A percentile compares a stretch with the other conserved stretches of the same genome.
Conservation (phyloP, 1,140 invertebrate species). For the Leptinotarsa defecta region DNA sequence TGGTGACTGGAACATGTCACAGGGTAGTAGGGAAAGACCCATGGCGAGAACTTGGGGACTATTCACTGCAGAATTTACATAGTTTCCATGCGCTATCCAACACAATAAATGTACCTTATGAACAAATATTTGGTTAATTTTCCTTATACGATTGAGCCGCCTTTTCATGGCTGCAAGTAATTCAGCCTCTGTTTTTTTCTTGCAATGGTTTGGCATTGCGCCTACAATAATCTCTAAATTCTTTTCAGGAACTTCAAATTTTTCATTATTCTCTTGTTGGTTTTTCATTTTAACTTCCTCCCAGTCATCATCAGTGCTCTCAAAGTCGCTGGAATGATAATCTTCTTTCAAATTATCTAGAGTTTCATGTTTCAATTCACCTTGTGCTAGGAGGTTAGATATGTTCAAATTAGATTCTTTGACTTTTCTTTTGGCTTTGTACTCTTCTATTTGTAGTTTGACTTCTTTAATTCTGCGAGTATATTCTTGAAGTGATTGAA, state of each 20-base stretch:
- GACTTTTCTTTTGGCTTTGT: slow-evolving; percentile 49
- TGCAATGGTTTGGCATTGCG: slow-evolving; percentile 60
- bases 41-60: slow-evolving; percentile 68
- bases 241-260: slow-evolving; percentile 63
- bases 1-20: slow-evolving; percentile 70
- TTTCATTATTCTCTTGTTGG: slow-evolving; percentile 40
- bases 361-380: slow-evolving; percentile 57
- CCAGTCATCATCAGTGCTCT: slow-evolving; percentile 64
- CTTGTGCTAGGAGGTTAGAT: slow-evolving; percentile 59
- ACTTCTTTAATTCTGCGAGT: slow-evolving; percentile 60
- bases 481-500: slow-evolving; percentile 60
- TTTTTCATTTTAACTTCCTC: slow-evolving; percentile 63
- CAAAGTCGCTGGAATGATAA: slow-evolving; percentile 47
- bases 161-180: slow-evolving; percentile 73
- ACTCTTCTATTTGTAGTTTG: slow-evolving; percentile 60
- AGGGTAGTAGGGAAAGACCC: slow-evolving; percentile 75
- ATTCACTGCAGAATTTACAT: slow-evolving; percentile 75
- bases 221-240: slow-evolving; percentile 71
- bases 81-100: slow-evolving; percentile 79
- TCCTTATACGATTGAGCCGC: slow-evolving; percentile 74
- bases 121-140: slow-evolving; percentile 75
- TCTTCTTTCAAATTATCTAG: slow-evolving; percentile 20
- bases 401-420: slow-evolving; percentile 56
- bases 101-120: slow-evolving; percentile 89
- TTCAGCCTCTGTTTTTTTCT: slow-evolving; percentile 69